These are phyloP conservation scores for Helarctos malayanus DNA, from an alignment of 2,797 vertebrate species.

Conservation along the genomic window DNA sequence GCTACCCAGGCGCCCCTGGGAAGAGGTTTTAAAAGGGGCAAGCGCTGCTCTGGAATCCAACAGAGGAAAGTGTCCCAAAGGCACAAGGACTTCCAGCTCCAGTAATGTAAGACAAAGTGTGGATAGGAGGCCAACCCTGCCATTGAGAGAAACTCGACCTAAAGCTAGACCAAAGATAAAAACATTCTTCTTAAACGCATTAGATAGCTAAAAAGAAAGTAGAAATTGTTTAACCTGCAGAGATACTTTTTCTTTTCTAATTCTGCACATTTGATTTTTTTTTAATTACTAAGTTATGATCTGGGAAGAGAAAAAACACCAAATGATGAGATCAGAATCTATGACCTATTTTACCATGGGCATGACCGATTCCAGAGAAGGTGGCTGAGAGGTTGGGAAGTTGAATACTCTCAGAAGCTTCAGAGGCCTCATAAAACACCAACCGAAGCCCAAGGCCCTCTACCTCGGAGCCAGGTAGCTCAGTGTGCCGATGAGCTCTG, in stretches of 20 bases:
- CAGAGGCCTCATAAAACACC: background rate
- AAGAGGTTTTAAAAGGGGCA: background rate
- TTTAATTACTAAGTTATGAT: background rate
- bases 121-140: background rate
- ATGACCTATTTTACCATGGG: background rate
- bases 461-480: accelerated
- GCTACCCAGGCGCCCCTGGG: too few species aligned
- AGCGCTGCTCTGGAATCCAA: background rate
- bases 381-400: background rate
- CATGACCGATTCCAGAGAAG: background rate
- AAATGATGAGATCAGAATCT: background rate
- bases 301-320: background rate
- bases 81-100: background rate
- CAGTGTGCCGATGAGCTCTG: background rate
- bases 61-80: background rate
- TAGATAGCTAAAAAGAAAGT: background rate
- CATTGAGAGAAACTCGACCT: background rate
- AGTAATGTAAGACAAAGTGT: background rate
- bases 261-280: background rate
- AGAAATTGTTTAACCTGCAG: background rate
- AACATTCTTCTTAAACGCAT: background rate
- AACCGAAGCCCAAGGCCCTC: too few species aligned
- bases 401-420: background rate
- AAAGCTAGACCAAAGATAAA: background rate
- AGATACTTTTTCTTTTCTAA: background rate